phyloP scores from a whole-genome alignment of 2,113 vertebrate species.

The Grallaria varia region DNA sequence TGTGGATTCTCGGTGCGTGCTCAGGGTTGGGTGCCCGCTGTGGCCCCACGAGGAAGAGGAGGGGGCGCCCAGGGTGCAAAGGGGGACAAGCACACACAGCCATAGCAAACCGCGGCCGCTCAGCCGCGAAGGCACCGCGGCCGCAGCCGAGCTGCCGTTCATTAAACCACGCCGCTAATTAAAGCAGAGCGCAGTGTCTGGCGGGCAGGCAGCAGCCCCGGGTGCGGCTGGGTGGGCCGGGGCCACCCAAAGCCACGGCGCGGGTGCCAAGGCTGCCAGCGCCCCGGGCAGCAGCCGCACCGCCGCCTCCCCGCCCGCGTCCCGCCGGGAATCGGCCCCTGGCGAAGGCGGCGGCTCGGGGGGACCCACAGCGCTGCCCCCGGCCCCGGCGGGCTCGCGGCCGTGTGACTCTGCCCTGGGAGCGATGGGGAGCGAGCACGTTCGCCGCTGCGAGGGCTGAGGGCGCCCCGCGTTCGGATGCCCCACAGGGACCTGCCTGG shows the following conservation, averaged over 20 bases:
- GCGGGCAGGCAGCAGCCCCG: background rate
- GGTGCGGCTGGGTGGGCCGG: background rate
- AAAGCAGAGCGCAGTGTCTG: background rate
- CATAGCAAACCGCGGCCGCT: background rate
- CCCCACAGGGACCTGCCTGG: background rate
- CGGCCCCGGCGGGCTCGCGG: rapidly evolving
- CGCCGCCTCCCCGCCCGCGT: background rate
- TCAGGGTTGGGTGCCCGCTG: rapidly evolving
- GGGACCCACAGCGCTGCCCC: rapidly evolving
- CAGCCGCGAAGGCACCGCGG: background rate
- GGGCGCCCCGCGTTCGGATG: background rate
- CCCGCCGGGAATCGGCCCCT: background rate
- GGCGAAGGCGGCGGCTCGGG: rapidly evolving
- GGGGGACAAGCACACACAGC: background rate
- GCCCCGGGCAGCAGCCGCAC: background rate
- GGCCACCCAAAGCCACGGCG: background rate
- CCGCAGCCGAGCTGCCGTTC: background rate
- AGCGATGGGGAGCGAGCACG: rapidly evolving
- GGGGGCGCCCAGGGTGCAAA: background rate
- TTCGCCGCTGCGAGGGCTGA: background rate
- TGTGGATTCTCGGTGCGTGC: background rate
- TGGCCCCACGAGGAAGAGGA: background rate
- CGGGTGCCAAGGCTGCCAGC: background rate
- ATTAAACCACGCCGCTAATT: slow-evolving; percentile 8
- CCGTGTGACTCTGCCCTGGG: rapidly evolving